Evolutionary conservation across 1,140 invertebrate species (phyloP).

Genomic region (Tetramorium alpestre): DNA sequence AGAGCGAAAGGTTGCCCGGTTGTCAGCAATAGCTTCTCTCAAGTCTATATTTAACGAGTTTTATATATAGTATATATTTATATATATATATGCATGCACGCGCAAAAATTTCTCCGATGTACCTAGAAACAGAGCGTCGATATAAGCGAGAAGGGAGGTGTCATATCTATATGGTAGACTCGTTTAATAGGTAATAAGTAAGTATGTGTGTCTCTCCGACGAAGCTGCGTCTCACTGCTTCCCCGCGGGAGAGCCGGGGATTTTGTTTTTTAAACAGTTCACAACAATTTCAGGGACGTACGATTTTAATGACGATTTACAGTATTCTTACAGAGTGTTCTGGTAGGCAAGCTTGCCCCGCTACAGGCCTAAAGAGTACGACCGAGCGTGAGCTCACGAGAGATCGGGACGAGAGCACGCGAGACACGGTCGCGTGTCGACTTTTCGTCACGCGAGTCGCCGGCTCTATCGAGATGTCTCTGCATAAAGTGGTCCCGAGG

Average conservation of each 20-base stretch:
- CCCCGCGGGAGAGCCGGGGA: neutral
- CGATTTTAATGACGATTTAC: constrained; percentile 38
- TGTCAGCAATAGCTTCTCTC: constrained; percentile 43
- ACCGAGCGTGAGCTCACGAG: constrained; percentile 40
- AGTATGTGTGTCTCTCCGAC: constrained; percentile 13
- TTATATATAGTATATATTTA: neutral
- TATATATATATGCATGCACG: neutral
- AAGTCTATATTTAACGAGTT: constrained; percentile 40
- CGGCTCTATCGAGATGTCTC: neutral
- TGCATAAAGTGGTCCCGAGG: neutral
- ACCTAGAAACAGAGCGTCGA: constrained; percentile 11
- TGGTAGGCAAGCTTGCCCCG: constrained; percentile 17
- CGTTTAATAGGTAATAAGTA: constrained; percentile 9
- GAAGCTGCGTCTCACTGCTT: constrained; percentile 3
- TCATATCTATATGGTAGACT: constrained; percentile 25
- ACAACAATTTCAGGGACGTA: constrained; percentile 22
- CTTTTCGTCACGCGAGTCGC: neutral
- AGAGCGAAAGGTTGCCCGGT: constrained; percentile 57
- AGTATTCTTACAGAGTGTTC: constrained; percentile 50
- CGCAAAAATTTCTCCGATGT: constrained; percentile 13
- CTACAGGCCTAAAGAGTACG: neutral
- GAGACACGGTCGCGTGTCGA: neutral
- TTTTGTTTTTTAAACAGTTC: neutral
- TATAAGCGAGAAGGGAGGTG: neutral
- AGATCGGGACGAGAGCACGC: neutral